phyloP scores from a whole-genome alignment of 2,797 vertebrate genomes.

The Crax fasciolata region DNA sequence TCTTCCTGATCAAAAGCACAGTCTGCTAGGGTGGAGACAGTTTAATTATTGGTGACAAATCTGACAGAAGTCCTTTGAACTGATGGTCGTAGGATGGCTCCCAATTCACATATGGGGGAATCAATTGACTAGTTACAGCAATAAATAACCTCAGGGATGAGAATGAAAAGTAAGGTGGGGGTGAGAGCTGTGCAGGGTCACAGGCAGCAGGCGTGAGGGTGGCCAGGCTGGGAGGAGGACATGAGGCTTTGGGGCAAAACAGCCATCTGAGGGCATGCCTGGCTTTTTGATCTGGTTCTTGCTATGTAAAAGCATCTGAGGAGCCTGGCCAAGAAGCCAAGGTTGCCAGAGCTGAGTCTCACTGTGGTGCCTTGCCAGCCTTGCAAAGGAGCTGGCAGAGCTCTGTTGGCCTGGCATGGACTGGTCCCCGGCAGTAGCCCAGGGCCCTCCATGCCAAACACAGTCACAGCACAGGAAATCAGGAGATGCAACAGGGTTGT shows the following conservation, averaged over 20 bases:
- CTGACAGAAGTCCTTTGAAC: constrained; percentile 47
- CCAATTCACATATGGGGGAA: neutral
- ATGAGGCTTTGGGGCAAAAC: neutral
- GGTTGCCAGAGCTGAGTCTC: neutral
- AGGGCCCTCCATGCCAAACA: accelerated
- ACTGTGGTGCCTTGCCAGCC: neutral
- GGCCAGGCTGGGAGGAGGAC: neutral
- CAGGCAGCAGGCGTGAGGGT: neutral
- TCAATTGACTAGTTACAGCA: constrained; percentile 18
- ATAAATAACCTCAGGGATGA: neutral
- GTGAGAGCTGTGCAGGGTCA: neutral
- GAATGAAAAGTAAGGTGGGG: neutral
- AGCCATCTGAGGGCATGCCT: neutral
- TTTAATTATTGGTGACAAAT: constrained; percentile 49
- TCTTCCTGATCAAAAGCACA: constrained; percentile 51
- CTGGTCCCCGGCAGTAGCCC: neutral
- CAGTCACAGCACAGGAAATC: neutral
- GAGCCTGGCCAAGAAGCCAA: neutral
- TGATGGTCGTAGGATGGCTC: neutral
- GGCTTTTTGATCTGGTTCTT: neutral
- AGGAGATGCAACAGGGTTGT: neutral
- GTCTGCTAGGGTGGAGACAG: neutral
- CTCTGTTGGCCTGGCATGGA: neutral
- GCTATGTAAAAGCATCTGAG: neutral
- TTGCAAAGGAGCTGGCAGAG: neutral